Conservation (phyloP, 2,113 vertebrate genomes). For the Cardinalis cardinalis region DNA sequence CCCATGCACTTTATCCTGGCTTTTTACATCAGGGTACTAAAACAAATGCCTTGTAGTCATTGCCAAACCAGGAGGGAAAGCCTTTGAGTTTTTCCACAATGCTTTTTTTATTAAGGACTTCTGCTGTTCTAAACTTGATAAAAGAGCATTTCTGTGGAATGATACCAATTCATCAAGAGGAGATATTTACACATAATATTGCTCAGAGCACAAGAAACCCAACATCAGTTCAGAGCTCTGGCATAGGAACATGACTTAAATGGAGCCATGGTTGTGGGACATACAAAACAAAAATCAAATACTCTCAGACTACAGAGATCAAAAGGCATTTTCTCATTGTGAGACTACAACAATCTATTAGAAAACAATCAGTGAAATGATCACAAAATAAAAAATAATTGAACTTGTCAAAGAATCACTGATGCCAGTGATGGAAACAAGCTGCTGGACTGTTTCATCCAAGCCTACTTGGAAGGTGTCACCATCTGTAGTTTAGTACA, state of each 20-base stretch:
- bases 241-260: not conserved
- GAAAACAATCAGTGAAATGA: not conserved
- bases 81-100: not conserved
- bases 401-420: not conserved
- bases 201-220: not conserved
- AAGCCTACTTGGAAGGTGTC: not conserved
- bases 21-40: not conserved
- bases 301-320: not conserved
- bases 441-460: not conserved
- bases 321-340: not conserved
- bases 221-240: not conserved
- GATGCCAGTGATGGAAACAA: not conserved
- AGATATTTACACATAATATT: not conserved
- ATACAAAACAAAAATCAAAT: not conserved
- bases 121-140: not conserved
- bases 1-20: not conserved
- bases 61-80: not conserved
- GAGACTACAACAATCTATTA: not conserved
- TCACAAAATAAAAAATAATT: not conserved
- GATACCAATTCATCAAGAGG: not conserved
- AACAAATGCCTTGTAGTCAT: constrained; percentile 2
- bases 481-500: not conserved
- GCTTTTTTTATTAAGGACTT: not conserved
- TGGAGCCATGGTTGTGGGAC: not conserved
- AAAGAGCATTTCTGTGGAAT: not conserved